Evolutionary conservation across 1,140 invertebrate species (phyloP).

Genomic region (Mercenaria mercenaria): DNA sequence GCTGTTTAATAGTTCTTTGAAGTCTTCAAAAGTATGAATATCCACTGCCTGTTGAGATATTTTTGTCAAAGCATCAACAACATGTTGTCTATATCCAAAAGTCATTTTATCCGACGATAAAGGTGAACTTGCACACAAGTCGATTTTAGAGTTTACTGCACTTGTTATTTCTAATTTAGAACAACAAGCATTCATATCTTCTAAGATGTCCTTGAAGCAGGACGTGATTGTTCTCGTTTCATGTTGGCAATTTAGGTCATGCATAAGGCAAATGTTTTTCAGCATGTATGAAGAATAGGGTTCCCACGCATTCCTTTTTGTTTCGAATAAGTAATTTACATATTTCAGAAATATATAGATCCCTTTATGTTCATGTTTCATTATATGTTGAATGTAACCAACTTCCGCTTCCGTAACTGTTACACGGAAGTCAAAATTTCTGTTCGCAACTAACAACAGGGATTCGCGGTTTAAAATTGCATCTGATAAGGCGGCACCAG

Average conservation of each 20-base stretch:
- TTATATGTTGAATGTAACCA: neutral
- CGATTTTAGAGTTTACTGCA: neutral
- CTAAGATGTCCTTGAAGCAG: neutral
- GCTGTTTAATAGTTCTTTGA: neutral
- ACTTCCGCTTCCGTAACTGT: neutral
- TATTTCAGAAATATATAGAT: neutral
- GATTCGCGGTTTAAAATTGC: too few relatives aligned
- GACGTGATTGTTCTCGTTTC: neutral
- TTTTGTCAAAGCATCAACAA: neutral
- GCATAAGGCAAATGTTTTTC: neutral
- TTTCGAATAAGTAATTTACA: neutral
- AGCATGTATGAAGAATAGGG: neutral
- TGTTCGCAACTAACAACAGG: neutral
- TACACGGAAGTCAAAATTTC: neutral
- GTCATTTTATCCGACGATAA: neutral
- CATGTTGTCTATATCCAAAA: neutral
- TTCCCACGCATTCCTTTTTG: neutral
- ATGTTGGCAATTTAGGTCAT: neutral
- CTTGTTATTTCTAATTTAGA: neutral
- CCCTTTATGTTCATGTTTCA: neutral
- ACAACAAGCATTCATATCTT: neutral
- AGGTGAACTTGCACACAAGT: neutral
- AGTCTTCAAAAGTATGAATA: neutral
- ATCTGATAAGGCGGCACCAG: too few relatives aligned
- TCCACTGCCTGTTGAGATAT: neutral